These are phyloP conservation scores for Scaeva pyrastri DNA, from an alignment of 2,888 invertebrate genomes.

Conservation along the genomic window DNA sequence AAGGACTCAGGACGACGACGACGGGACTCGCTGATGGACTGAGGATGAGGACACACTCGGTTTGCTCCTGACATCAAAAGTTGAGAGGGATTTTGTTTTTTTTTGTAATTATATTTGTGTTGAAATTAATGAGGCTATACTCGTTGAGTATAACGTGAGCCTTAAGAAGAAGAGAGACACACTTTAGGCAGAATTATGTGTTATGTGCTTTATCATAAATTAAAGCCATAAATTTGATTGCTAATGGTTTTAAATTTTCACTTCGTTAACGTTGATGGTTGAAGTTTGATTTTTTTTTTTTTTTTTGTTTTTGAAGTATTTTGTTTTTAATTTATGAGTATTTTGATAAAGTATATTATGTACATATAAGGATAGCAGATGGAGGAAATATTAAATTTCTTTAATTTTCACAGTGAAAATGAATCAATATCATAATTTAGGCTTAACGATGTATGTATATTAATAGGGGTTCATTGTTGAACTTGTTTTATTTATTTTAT, in stretches of 20 bases:
- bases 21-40: not conserved
- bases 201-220: not conserved
- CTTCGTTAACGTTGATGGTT: constrained; percentile 14
- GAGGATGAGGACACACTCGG: constrained; percentile 1
- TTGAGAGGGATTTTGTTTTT: not conserved
- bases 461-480: constrained; percentile 9
- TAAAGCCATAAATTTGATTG: constrained; percentile 3
- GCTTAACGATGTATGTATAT: constrained; percentile 5
- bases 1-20: not conserved
- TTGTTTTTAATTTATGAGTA: not conserved
- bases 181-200: too few relatives aligned
- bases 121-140: constrained; percentile 23
- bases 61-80: not conserved
- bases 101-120: constrained; percentile 15
- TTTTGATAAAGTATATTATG: not conserved
- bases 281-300: not conserved
- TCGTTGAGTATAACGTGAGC: not conserved
- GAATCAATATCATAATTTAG: not conserved
- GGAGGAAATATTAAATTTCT: not conserved
- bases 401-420: not conserved
- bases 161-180: not conserved
- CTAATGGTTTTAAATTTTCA: constrained; percentile 26
- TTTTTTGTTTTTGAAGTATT: not conserved
- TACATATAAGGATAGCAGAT: not conserved
- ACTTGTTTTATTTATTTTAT: constrained; percentile 8